These are phyloP conservation scores for Cephalopholis sonnerati DNA, from an alignment of 2,113 vertebrate genomes.

Conservation along the genomic window DNA sequence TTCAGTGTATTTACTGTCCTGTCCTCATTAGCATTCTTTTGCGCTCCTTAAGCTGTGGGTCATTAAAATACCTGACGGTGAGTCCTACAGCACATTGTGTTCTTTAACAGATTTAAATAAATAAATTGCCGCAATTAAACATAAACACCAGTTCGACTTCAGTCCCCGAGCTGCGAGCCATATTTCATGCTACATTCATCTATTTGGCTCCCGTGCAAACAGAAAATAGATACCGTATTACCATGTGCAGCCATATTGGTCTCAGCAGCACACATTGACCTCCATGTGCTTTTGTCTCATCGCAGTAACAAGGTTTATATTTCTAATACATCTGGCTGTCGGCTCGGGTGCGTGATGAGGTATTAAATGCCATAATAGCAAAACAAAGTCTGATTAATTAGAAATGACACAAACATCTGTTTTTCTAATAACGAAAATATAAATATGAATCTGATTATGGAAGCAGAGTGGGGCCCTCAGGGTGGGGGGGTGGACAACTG, in stretches of 20 bases:
- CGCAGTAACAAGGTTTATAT: slow-evolving; percentile 43
- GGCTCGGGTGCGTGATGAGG: neutral
- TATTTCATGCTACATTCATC: slow-evolving; percentile 63
- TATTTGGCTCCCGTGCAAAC: slow-evolving; percentile 46
- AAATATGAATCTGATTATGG: slow-evolving; percentile 34
- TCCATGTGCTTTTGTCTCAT: slow-evolving; percentile 37
- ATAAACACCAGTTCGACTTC: slow-evolving; percentile 59
- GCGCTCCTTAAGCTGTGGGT: slow-evolving; percentile 30
- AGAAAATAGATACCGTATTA: slow-evolving; percentile 55
- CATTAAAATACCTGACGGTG: slow-evolving; percentile 55
- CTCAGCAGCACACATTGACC: slow-evolving; percentile 55
- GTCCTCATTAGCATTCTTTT: slow-evolving; percentile 63
- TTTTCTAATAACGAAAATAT: slow-evolving; percentile 13
- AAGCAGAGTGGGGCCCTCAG: neutral
- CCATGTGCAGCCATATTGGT: slow-evolving; percentile 27
- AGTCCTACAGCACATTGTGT: slow-evolving; percentile 58
- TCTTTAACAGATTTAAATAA: slow-evolving; percentile 71
- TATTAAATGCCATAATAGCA: slow-evolving; percentile 39
- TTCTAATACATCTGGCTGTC: slow-evolving; percentile 13
- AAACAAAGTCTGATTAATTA: slow-evolving; percentile 30
- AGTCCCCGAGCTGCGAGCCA: slow-evolving; percentile 37
- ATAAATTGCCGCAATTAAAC: slow-evolving; percentile 76
- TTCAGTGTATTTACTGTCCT: slow-evolving; percentile 35
- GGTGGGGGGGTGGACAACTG: no score
- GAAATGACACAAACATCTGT: slow-evolving; percentile 58